Base-by-base conservation (phyloP, 2,888 invertebrate genomes). In the Ditula angustiorana region DNA sequence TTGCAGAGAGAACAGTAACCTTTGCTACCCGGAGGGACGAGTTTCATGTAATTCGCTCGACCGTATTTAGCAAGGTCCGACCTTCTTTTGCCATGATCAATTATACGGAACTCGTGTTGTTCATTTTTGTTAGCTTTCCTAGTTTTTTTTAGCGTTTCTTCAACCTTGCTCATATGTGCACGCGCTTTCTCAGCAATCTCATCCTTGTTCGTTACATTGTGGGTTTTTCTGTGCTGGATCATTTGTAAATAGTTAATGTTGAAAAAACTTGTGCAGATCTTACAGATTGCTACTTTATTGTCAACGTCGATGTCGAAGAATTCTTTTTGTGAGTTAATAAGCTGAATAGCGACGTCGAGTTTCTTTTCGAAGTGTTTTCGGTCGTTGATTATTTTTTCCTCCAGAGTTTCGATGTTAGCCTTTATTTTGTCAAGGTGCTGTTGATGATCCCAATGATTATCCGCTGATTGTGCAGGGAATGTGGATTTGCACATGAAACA, bases 1-100 rank as follows among this genome's bases (percentile, higher is more conserved):
- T 82, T 74, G 65, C 89, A 90, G 5, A 88, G 8, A 0, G 61
- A 70, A 56, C 89, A 90, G 62, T 79, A 85, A 0, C 83, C 87
- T 60, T 76, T 79, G 41, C 78, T 74, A 0, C 85, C 87, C 0
- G 81, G 82, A 21, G 72, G 67, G 58, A 82, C 84, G n/a, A 88
- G 63, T 69, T 78, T 86, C 3, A 90, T 85, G 35, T 64, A 76
- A 60, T 85, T 72, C 5, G 71, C 63, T 65, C 69, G 80, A 1
- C 86, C 87, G 71, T 77, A 88, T 35, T 72, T 67, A 1, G 83
- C 76, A 7, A 85, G 57, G 47, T 82, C 76, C 0, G 76, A 66
- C 56, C 87, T 81, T 2, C 60, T 68, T 66, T 83, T 81, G 0
- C 88, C 88, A 66, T 79, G 68, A 61, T 87, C 84, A 16, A 56